These are phyloP conservation scores for Pristionchus arcanus DNA, from an alignment of 2,888 invertebrate genomes.

Conservation along the genomic window DNA sequence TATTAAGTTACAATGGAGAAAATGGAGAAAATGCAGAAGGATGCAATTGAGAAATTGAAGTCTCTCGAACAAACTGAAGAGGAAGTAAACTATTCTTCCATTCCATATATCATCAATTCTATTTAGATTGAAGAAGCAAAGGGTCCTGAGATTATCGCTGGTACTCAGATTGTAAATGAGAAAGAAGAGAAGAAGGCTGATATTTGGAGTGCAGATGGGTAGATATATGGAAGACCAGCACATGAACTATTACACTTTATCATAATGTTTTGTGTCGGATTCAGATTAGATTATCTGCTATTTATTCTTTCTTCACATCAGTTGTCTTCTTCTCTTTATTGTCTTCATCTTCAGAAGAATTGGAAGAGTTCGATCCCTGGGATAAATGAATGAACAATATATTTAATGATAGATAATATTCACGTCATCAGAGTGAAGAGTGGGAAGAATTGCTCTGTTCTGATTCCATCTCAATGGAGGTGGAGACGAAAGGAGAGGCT, in stretches of 20 bases:
- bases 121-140: constrained; percentile 9
- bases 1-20: constrained; percentile 51
- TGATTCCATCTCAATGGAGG: constrained; percentile 35
- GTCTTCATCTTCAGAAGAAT: not conserved
- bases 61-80: constrained; percentile 11
- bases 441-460: not conserved
- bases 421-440: not conserved
- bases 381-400: not conserved
- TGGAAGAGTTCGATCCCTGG: not conserved
- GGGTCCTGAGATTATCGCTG: not conserved
- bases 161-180: not conserved
- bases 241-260: not conserved
- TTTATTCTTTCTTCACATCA: constrained; percentile 28
- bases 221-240: not conserved
- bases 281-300: not conserved
- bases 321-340: not conserved
- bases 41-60: constrained; percentile 45
- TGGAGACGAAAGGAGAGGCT: constrained; percentile 36
- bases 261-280: constrained; percentile 17
- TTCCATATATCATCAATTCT: too few species aligned
- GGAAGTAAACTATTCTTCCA: not conserved
- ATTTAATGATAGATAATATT: not conserved
- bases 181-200: constrained; percentile 49
- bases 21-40: constrained; percentile 54
- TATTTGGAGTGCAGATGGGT: constrained; percentile 52